phyloP scores from a whole-genome alignment of 2,113 vertebrate genomes.

The Phylloscopus whistleri region DNA sequence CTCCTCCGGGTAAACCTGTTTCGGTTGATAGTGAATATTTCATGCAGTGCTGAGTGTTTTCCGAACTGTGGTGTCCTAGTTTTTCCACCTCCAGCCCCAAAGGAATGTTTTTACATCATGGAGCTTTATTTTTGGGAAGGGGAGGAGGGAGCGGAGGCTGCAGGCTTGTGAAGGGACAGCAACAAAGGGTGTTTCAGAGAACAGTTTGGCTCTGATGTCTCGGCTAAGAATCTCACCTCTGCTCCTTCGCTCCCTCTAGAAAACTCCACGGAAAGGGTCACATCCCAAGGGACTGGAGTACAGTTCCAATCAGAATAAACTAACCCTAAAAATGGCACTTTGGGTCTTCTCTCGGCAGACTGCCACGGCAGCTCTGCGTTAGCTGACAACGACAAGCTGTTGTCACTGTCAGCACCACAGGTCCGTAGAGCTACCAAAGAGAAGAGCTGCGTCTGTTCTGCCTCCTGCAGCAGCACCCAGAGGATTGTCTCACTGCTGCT shows the following conservation, averaged over 20 bases:
- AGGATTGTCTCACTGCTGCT: neutral
- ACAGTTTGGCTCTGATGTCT: constrained; percentile 8
- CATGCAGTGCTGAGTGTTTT: constrained; percentile 63
- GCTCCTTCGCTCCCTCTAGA: neutral
- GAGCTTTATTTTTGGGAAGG: constrained; percentile 60
- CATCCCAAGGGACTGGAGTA: neutral
- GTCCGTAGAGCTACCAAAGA: neutral
- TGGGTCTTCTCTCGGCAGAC: neutral
- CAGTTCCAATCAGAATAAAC: neutral
- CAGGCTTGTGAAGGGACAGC: neutral
- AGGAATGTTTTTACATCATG: constrained; percentile 69
- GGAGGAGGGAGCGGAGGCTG: constrained; percentile 53
- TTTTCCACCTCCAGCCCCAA: constrained; percentile 68
- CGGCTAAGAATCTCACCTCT: neutral
- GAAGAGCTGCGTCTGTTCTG: neutral
- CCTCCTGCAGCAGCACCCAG: neutral
- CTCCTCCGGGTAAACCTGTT: constrained; percentile 68
- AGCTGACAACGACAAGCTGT: neutral
- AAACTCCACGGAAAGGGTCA: neutral
- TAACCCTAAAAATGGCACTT: neutral
- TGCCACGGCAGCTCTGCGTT: neutral
- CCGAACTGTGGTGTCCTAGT: constrained; percentile 61
- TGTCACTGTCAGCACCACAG: neutral
- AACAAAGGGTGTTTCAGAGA: constrained; percentile 34
- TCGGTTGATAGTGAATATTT: constrained; percentile 70